These are phyloP conservation scores for Centropus bengalensis DNA, from an alignment of 2,113 vertebrate species.

Conservation along the genomic window DNA sequence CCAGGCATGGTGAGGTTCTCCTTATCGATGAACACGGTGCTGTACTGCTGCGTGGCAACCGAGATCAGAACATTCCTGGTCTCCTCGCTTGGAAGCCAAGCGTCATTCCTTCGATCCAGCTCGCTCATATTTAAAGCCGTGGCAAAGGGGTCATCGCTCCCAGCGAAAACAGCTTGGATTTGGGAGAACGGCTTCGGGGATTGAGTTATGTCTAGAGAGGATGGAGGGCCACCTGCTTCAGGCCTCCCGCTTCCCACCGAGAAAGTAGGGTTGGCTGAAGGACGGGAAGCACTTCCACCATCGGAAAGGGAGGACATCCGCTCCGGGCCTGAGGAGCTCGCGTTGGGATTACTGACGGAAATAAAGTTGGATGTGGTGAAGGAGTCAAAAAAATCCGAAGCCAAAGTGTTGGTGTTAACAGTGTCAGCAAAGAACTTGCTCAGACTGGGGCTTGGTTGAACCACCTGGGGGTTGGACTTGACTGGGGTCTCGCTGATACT, in stretches of 20 bases:
- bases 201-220: constrained; percentile 50
- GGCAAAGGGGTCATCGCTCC: constrained; percentile 91
- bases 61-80: constrained; percentile 86
- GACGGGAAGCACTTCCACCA: constrained; percentile 36
- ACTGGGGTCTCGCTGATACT: constrained; percentile 79
- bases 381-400: constrained; percentile 96
- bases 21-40: constrained; percentile 83
- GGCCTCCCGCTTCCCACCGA: constrained; percentile 49
- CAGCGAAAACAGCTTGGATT: constrained; percentile 91
- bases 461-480: constrained; percentile 81
- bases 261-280: constrained; percentile 64
- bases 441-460: constrained; percentile 96
- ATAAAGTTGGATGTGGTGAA: constrained; percentile 93
- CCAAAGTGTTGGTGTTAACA: constrained; percentile 79
- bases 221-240: constrained; percentile 12
- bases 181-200: constrained; percentile 84
- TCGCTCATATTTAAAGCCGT: constrained; percentile 95
- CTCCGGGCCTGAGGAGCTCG: constrained; percentile 74
- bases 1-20: constrained; percentile 95
- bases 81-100: constrained; percentile 91
- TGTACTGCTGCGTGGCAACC: constrained; percentile 88
- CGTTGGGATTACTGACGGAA: constrained; percentile 94
- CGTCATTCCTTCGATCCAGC: constrained; percentile 91
- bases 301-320: constrained; percentile 74
- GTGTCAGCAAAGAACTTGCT: constrained; percentile 95